Base-by-base conservation (phyloP, 2,797 vertebrate species). In the Rhadinocentrus ornatus region DNA sequence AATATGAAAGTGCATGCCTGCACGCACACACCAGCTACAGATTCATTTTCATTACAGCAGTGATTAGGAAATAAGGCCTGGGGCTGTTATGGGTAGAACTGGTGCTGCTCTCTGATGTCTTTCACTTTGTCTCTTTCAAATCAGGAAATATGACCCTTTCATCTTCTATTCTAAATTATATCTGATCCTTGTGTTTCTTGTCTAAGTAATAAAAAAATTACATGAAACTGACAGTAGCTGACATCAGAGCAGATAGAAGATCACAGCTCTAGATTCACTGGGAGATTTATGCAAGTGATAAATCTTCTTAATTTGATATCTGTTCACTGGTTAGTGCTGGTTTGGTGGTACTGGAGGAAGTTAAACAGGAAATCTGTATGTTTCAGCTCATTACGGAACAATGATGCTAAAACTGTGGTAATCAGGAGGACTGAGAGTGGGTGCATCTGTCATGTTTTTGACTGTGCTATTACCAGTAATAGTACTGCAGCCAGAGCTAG, bases 51-150 rank as follows among this genome's bases (percentile, higher is more conserved):
- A 85, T 91, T 89, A 86, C 57, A 31, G 3, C 52, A 62, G 66
- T 80, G 80, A 87, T 86, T 77, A 78, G 88, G 77, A 88, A 86
- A 90, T 82, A 69, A 87, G 76, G 60, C 87, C 72, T 72, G 71
- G 54, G 73, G 82, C 18, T 83, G 78, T 85, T 82, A 73, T 83
- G 80, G 66, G 57, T 81, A 57, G 65, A 65, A 68, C 57, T 54
- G 59, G 71, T 39, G 46, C 69, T 81, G 69, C 67, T 73, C 78
- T 84, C 73, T 81, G 79, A 85, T 84, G 73, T 78, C 24, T 64
- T 65, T 75, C 61, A 69, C 55, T 80, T 65, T 41, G 57, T 78
- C 77, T 84, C 64, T 79, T 83, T 85, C 69, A 71, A 72, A 86
- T 79, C 20, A 56, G 70, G 41, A 64, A 55, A 73, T 77, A 2